Evolutionary conservation across 2,797 vertebrate species (phyloP).

Genomic region (Protosalanx chinensis): DNA sequence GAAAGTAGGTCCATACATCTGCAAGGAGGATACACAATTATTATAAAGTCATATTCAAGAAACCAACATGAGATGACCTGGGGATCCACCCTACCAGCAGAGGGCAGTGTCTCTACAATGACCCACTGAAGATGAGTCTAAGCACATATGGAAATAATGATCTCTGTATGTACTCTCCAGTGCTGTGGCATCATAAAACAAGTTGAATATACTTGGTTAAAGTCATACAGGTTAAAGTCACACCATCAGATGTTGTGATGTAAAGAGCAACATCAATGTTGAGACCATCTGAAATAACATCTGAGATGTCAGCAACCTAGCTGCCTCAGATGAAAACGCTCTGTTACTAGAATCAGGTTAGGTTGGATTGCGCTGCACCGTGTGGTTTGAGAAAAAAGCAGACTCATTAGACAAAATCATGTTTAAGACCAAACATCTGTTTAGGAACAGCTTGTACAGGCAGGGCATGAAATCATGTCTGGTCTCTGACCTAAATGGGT

Average conservation of each 20-base stretch:
- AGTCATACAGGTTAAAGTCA: too few relatives aligned
- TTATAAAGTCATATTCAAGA: neutral
- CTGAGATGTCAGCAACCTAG: neutral
- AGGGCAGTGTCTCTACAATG: slow-evolving; percentile 33
- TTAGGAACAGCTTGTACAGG: too few relatives aligned
- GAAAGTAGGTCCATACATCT: slow-evolving; percentile 88
- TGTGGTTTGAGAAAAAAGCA: too few relatives aligned
- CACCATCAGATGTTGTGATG: neutral
- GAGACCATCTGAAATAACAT: neutral
- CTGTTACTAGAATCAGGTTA: too few relatives aligned
- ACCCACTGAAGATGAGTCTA: neutral
- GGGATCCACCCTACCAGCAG: slow-evolving; percentile 37
- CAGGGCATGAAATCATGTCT: too few relatives aligned
- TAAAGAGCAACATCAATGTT: neutral
- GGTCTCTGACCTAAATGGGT: too few relatives aligned
- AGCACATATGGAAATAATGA: neutral
- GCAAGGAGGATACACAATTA: slow-evolving; percentile 26
- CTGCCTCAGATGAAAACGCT: neutral
- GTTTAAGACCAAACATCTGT: too few relatives aligned
- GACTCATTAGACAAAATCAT: too few relatives aligned
- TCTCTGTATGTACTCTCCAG: too few relatives aligned
- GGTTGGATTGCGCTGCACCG: too few relatives aligned
- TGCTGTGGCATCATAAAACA: too few relatives aligned
- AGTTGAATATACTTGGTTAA: too few relatives aligned
- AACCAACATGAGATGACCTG: neutral